These are phyloP conservation scores for Carollia perspicillata DNA, from an alignment of 2,113 vertebrate species.

Conservation along the genomic window DNA sequence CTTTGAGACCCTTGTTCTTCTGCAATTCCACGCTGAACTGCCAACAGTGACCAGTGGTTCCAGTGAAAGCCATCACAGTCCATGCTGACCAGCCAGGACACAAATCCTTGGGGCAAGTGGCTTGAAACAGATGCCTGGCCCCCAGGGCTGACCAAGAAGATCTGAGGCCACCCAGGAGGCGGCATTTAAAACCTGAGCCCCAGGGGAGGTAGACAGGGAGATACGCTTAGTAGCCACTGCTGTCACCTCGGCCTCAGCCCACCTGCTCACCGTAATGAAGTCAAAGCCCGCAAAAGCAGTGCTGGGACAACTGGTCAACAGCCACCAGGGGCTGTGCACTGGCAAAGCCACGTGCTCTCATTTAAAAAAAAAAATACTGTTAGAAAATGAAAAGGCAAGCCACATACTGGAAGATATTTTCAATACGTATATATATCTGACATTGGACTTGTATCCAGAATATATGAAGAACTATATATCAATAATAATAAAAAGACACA, in stretches of 20 bases:
- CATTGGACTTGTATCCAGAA: too few relatives aligned
- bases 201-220: neutral
- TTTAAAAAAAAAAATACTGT: too few relatives aligned
- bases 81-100: neutral
- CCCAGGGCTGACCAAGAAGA: neutral
- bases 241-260: neutral
- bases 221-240: neutral
- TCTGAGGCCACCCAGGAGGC: neutral
- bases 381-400: too few relatives aligned
- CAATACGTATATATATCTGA: too few relatives aligned
- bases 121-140: neutral
- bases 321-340: neutral
- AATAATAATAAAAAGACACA: neutral
- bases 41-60: neutral
- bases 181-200: neutral
- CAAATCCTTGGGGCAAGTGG: neutral
- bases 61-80: too few relatives aligned
- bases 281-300: neutral
- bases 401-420: too few relatives aligned
- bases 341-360: neutral
- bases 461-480: neutral
- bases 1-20: neutral
- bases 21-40: accelerated
- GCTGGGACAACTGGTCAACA: neutral
- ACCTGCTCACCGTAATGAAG: neutral